Conservation (phyloP, 2,113 vertebrate species). For the Microtus pennsylvanicus region DNA sequence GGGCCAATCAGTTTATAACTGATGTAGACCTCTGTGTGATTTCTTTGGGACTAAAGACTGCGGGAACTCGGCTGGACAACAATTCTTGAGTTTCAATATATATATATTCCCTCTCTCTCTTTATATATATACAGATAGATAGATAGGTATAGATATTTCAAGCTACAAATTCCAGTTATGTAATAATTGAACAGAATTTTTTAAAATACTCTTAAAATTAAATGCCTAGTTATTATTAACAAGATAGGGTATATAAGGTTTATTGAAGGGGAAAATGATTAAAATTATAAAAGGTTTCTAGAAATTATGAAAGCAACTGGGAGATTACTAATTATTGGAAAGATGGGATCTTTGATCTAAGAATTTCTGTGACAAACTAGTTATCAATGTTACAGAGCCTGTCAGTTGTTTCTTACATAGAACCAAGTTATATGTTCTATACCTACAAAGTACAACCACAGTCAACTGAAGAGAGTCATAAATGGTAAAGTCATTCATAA, state of each 20-base stretch:
- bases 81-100: too few relatives aligned
- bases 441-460: neutral
- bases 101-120: too few relatives aligned
- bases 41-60: too few relatives aligned
- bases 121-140: too few relatives aligned
- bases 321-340: conserved; percentile 31
- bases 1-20: too few relatives aligned
- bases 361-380: conserved; percentile 24
- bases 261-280: neutral
- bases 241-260: conserved; percentile 12
- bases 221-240: conserved; percentile 57
- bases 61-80: too few relatives aligned
- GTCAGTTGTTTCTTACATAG: neutral
- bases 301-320: neutral
- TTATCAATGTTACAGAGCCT: neutral
- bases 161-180: conserved; percentile 32
- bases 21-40: too few relatives aligned
- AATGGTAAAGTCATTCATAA: neutral
- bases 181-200: conserved; percentile 60
- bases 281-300: conserved; percentile 49
- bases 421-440: neutral
- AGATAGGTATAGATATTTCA: too few relatives aligned
- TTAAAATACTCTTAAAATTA: conserved; percentile 62
- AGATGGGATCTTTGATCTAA: neutral
- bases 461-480: neutral